Percentiles rank a stretch among this genome's conserved stretches.
These are phyloP conservation scores for Galleria mellonella DNA, from an alignment of 1,140 invertebrate species.

Conservation along the genomic window DNA sequence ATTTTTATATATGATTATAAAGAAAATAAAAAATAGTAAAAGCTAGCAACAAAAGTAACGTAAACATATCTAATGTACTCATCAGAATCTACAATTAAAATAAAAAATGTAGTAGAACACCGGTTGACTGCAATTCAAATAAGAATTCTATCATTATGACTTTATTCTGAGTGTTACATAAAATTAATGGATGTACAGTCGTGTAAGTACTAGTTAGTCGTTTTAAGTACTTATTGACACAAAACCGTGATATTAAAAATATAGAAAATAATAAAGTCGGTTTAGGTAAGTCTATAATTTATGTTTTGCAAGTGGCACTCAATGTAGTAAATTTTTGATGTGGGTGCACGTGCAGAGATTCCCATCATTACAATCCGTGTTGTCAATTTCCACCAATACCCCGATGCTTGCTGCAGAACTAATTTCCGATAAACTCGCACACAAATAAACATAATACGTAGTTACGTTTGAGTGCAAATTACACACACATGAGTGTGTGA, in stretches of 20 bases:
- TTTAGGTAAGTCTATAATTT: slow-evolving; percentile 31
- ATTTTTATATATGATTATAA: no score
- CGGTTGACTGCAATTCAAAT: no score
- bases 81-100: no score
- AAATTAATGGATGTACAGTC: background rate
- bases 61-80: no score
- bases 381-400: slow-evolving; percentile 52
- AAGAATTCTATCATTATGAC: no score
- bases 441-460: slow-evolving; percentile 27
- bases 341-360: slow-evolving; percentile 39
- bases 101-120: no score
- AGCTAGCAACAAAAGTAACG: no score
- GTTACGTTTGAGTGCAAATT: slow-evolving; percentile 46
- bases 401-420: slow-evolving; percentile 41
- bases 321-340: slow-evolving; percentile 47
- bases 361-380: slow-evolving; percentile 48
- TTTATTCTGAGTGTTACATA: no score
- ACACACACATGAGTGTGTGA: slow-evolving; percentile 41
- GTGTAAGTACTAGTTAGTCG: background rate
- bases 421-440: slow-evolving; percentile 59
- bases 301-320: slow-evolving; percentile 32
- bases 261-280: no score
- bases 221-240: background rate
- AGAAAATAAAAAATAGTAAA: no score
- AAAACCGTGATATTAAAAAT: no score